Conservation (phyloP, 2,888 invertebrate genomes). For the Epinotia demarniana region DNA sequence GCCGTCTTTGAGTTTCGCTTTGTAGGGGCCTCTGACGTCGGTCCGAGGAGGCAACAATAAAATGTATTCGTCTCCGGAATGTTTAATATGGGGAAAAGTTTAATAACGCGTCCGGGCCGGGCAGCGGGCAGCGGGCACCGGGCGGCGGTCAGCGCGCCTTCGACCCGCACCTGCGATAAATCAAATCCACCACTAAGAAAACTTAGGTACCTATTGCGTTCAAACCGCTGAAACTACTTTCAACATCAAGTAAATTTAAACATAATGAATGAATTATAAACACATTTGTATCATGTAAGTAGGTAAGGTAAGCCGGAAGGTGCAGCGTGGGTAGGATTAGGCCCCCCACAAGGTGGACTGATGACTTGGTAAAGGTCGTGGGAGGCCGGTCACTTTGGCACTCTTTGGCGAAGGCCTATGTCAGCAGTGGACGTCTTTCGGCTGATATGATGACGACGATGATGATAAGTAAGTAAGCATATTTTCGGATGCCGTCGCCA, state of each 20-base stretch:
- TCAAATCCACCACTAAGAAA: constrained; percentile 83
- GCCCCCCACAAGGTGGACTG: too few species aligned
- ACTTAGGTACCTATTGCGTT: constrained; percentile 81
- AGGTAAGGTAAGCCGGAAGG: too few species aligned
- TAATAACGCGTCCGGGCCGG: constrained; percentile 82
- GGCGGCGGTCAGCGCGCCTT: constrained; percentile 71
- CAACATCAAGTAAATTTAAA: neutral
- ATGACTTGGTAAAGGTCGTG: too few species aligned
- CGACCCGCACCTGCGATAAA: constrained; percentile 77
- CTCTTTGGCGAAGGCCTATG: too few species aligned
- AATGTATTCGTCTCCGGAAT: constrained; percentile 86
- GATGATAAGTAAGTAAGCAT: too few species aligned
- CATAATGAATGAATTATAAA: neutral
- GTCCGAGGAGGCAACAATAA: constrained; percentile 85
- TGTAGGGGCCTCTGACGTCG: constrained; percentile 84
- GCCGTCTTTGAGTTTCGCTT: constrained; percentile 85
- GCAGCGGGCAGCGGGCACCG: constrained; percentile 58
- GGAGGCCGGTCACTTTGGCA: too few species aligned
- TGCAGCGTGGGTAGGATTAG: too few species aligned
- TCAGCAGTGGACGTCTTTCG: too few species aligned
- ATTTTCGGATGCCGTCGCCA: too few species aligned
- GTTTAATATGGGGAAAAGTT: constrained; percentile 86
- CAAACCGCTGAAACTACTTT: constrained; percentile 64
- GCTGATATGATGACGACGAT: too few species aligned
- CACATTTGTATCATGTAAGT: too few species aligned